Percentiles rank a stretch among this genome's conserved stretches.
Conservation (phyloP, 2,113 vertebrate species). For the Catharus minimus region DNA sequence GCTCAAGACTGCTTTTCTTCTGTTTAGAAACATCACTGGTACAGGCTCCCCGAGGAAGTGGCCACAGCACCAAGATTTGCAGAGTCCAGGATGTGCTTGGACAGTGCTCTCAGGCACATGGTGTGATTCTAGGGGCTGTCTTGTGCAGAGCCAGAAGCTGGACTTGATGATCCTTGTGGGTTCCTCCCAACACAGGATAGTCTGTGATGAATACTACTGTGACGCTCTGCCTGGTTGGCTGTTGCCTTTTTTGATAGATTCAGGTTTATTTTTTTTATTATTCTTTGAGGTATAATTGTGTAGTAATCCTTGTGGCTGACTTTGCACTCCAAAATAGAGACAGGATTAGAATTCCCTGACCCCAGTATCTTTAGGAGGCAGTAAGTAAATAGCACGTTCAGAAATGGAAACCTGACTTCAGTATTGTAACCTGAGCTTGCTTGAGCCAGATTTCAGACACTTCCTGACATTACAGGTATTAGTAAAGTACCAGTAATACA, state of each 20-base stretch:
- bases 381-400: neutral
- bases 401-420: neutral
- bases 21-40: neutral
- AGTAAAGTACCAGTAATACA: neutral
- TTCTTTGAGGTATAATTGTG: neutral
- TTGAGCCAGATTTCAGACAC: neutral
- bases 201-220: neutral
- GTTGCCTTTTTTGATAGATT: neutral
- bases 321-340: neutral
- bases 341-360: neutral
- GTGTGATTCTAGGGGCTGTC: neutral
- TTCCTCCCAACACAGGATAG: neutral
- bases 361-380: neutral
- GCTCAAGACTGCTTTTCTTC: neutral
- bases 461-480: neutral
- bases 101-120: neutral
- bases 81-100: neutral
- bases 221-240: neutral
- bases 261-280: neutral
- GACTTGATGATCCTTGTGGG: neutral
- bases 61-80: neutral
- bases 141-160: neutral
- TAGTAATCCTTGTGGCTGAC: neutral
- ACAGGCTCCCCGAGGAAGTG: neutral
- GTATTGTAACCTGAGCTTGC: neutral